A percentile compares a stretch with the other conserved stretches of the same genome.
phyloP scores from a whole-genome alignment of 2,113 vertebrate genomes.

The Panurus biarmicus region DNA sequence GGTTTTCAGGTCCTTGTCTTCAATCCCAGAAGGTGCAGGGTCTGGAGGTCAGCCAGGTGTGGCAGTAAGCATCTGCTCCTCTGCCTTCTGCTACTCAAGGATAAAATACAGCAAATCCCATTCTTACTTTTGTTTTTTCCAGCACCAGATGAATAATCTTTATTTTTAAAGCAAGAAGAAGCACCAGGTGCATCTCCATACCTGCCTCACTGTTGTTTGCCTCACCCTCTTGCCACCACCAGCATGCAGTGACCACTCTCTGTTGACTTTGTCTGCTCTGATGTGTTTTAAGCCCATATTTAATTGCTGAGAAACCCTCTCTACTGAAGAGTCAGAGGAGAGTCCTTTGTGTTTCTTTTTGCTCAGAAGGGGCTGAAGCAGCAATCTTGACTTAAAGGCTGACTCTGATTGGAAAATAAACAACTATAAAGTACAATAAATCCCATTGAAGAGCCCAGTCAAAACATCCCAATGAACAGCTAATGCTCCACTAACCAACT shows the following conservation, averaged over 20 bases:
- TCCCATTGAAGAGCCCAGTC: constrained; percentile 72
- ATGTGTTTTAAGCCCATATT: background rate
- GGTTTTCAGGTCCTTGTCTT: background rate
- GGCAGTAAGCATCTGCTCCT: background rate
- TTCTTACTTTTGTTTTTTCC: background rate
- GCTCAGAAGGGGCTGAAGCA: constrained; percentile 54
- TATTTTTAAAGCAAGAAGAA: background rate
- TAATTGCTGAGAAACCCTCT: background rate
- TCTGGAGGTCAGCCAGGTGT: background rate
- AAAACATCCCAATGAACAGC: constrained; percentile 71
- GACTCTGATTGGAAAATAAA: constrained; percentile 77
- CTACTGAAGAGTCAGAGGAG: background rate
- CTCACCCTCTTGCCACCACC: background rate
- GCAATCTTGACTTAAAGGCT: constrained; percentile 68
- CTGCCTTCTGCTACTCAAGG: background rate
- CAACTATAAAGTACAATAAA: constrained; percentile 73
- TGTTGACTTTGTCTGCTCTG: background rate
- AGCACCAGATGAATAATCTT: background rate
- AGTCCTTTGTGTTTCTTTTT: constrained; percentile 29
- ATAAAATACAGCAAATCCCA: background rate
- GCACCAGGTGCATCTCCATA: background rate
- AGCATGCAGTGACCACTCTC: background rate
- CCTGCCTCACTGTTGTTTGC: background rate
- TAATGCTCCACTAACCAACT: constrained; percentile 68
- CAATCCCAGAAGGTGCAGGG: background rate